A percentile compares a stretch with the other conserved stretches of the same genome.
phyloP scores from a whole-genome alignment of 1,140 invertebrate genomes.

The Drosophila eugracilis region DNA sequence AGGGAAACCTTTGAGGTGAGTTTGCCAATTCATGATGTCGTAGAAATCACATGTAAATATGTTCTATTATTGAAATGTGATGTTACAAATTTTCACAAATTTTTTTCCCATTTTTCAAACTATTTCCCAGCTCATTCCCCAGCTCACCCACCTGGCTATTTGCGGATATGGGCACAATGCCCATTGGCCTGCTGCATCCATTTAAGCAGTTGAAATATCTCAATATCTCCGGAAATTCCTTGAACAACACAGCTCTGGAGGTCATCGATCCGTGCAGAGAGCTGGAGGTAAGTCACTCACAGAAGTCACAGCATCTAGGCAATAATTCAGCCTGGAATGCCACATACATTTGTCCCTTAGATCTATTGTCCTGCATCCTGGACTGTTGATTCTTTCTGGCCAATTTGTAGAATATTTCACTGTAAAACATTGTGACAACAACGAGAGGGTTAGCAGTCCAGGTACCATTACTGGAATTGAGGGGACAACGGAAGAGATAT shows the following conservation, averaged over 20 bases:
- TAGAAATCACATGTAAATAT: too few species aligned
- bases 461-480: constrained; percentile 22
- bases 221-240: constrained; percentile 86
- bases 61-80: too few species aligned
- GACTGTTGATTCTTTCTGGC: constrained; percentile 47
- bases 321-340: constrained; percentile 30
- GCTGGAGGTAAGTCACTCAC: constrained; percentile 75
- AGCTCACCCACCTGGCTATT: constrained; percentile 86
- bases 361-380: constrained; percentile 38
- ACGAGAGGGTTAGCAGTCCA: constrained; percentile 1
- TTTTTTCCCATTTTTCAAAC: neutral
- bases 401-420: constrained; percentile 70
- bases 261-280: constrained; percentile 82
- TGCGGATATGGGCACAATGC: constrained; percentile 86
- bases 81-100: too few species aligned
- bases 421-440: constrained; percentile 38
- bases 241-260: constrained; percentile 84
- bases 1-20: constrained; percentile 83
- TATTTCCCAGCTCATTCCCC: constrained; percentile 83
- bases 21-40: constrained; percentile 20
- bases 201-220: constrained; percentile 86
- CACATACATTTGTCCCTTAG: constrained; percentile 20
- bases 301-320: neutral
- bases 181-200: constrained; percentile 85
- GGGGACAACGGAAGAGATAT: constrained; percentile 24